These are phyloP conservation scores for Drosophila nigromelanica DNA, from an alignment of 1,140 invertebrate genomes.

Conservation along the genomic window DNA sequence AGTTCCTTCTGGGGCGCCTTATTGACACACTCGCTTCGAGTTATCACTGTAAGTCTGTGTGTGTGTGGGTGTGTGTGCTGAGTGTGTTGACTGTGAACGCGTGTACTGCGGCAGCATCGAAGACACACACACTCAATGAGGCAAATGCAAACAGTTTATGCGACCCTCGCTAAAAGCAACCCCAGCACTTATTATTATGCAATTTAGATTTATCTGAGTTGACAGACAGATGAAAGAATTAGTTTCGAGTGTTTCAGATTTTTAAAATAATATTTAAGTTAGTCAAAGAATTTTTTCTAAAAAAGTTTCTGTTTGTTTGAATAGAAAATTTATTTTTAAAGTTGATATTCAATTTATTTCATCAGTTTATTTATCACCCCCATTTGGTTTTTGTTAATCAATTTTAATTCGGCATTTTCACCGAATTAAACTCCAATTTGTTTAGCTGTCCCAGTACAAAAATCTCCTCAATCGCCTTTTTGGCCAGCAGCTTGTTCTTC, in stretches of 20 bases:
- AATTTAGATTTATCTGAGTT: conserved; percentile 31
- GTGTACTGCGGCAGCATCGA: conserved; percentile 50
- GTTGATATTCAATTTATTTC: no score
- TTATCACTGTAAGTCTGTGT: neutral
- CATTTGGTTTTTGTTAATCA: neutral
- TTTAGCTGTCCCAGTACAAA: conserved; percentile 42
- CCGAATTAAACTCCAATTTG: conserved; percentile 35
- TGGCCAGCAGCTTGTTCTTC: conserved; percentile 38
- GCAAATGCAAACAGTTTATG: conserved; percentile 77
- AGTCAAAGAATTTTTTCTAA: no score
- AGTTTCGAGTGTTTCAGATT: conserved; percentile 1
- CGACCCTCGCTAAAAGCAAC: conserved; percentile 58
- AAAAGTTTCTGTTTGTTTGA: no score
- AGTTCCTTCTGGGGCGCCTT: conserved; percentile 25
- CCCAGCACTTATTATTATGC: conserved; percentile 32
- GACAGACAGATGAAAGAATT: conserved; percentile 26
- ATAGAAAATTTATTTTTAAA: no score
- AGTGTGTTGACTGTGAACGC: conserved; percentile 74
- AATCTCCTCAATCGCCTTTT: conserved; percentile 52
- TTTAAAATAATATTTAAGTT: no score
- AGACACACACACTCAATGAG: conserved; percentile 68
- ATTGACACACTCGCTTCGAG: conserved; percentile 33
- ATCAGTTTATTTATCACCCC: no score
- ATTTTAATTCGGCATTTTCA: conserved; percentile 33
- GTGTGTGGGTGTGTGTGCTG: conserved; percentile 12